Evolutionary conservation across 92 coral and sea anemone genomes (phyloP), one percentile per base, ranked within the genome.

Genomic region (Zoanthus sansibaricus): DNA sequence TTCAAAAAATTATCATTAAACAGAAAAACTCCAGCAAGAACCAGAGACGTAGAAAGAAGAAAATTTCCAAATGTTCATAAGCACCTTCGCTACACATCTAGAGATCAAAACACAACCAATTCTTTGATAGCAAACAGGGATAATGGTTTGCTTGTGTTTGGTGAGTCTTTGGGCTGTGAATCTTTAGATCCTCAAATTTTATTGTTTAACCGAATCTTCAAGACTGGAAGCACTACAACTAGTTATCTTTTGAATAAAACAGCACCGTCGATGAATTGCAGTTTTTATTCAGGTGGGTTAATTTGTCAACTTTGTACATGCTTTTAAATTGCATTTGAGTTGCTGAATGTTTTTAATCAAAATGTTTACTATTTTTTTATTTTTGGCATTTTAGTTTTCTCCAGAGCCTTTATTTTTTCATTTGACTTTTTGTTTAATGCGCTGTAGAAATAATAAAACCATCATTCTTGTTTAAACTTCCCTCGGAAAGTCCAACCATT

Each of bases 161-260:
- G 69, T 13, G 9, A 49, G 66, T 59, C 87, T 45, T 11, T 49
- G n/a, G 78, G 87, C 10, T 90, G 92, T 37, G 42, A 78, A 46
- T 88, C 97, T n/a, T 48, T 94, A 12, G 59, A 94, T 42, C 97
- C 97, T 1, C 78, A 88, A 71, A 70, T 94, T 32, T 33, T 94
- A 9, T 83, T 94, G 46, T 94, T 89, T 80, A 94, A 94, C 62
- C 73, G 97, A 20, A 86, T 94, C 42, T 92, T 92, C 52, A 94
- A 94, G 82, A 94, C 97, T 21, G 97, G 93, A 25, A 94, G 97
- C 66, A 94, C 97, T 1, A 84, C 92, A 32, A 90, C 80, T 32
- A 73, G 67, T 32, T 42, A 56, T 44, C 62, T 90, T 49, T 64
- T 91, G 20, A 59, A 88, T 6, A 18, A 78, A 47, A 75, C 69